A percentile compares a stretch with the other conserved stretches of the same genome.
phyloP scores from a whole-genome alignment of 2,113 vertebrate species.

The Cebus imitator region DNA sequence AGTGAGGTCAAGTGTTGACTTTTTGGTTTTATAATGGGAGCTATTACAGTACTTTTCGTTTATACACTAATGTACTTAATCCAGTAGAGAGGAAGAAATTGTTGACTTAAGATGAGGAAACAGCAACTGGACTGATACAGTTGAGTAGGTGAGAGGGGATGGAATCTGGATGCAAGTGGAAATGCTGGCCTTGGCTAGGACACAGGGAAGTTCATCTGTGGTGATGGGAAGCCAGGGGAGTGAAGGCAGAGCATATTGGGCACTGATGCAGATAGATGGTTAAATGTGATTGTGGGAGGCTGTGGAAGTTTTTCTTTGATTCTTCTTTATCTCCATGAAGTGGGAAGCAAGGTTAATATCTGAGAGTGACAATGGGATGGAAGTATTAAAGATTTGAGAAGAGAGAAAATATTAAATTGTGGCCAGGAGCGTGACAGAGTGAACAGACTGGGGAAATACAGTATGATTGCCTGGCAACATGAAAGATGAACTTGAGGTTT shows the following conservation, averaged over 20 bases:
- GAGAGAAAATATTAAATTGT: conserved; percentile 26
- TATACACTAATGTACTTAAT: conserved; percentile 3
- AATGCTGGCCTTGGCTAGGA: neutral
- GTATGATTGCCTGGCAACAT: conserved; percentile 27
- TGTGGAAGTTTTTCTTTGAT: neutral
- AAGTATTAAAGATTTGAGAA: conserved; percentile 26
- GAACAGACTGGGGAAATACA: neutral
- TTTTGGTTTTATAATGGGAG: conserved; percentile 32
- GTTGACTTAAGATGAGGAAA: neutral
- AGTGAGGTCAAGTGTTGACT: neutral
- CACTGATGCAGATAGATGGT: neutral
- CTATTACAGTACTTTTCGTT: neutral
- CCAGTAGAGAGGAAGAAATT: neutral
- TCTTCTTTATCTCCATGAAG: neutral
- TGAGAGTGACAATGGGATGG: neutral
- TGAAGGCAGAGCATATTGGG: neutral
- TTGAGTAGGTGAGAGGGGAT: neutral
- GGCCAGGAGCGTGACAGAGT: neutral
- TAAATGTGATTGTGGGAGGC: neutral
- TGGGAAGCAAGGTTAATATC: neutral
- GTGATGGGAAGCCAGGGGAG: neutral
- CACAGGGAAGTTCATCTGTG: neutral
- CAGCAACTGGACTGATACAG: too few species aligned
- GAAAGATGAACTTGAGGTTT: conserved; percentile 44
- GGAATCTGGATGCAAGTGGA: neutral